A percentile compares a stretch with the other conserved stretches of the same genome.
Evolutionary conservation across 2,888 invertebrate genomes (phyloP).

Genomic region (Polia nebulosa): DNA sequence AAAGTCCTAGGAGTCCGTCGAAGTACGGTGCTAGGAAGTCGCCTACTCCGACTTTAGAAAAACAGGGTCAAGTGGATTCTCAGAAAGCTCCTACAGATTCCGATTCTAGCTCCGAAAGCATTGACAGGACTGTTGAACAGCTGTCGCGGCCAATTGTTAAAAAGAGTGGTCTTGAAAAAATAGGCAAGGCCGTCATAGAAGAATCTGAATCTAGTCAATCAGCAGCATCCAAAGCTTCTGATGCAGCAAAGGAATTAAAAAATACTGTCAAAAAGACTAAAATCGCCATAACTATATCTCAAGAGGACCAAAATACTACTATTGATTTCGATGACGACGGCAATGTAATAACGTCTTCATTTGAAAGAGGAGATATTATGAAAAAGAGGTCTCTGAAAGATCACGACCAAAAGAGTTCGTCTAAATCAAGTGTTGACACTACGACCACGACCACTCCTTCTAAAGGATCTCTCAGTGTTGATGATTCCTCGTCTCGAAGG

Average conservation of each 20-base stretch:
- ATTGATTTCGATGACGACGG: constrained; percentile 89
- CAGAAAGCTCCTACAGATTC: constrained; percentile 91
- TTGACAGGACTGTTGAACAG: constrained; percentile 88
- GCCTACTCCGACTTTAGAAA: constrained; percentile 92
- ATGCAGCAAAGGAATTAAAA: constrained; percentile 86
- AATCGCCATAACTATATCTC: constrained; percentile 90
- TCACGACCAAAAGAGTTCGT: constrained; percentile 88
- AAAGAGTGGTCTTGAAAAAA: constrained; percentile 85
- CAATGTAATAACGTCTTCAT: constrained; percentile 87
- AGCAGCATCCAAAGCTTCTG: constrained; percentile 88
- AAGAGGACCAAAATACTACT: constrained; percentile 90
- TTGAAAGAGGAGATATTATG: constrained; percentile 84
- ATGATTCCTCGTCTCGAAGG: constrained; percentile 87
- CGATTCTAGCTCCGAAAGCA: constrained; percentile 91
- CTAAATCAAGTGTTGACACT: constrained; percentile 91
- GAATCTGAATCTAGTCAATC: constrained; percentile 92
- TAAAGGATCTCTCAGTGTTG: constrained; percentile 89
- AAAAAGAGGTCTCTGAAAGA: constrained; percentile 87
- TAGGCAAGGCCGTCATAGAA: constrained; percentile 87
- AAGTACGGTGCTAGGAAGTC: constrained; percentile 85
- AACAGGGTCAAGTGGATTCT: constrained; percentile 91
- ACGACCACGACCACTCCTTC: constrained; percentile 88
- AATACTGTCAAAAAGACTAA: constrained; percentile 89
- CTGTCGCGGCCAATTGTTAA: constrained; percentile 86
- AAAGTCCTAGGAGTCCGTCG: constrained; percentile 87